Base-by-base conservation (phyloP, 2,797 vertebrate species). In the Synaphobranchus kaupii region DNA sequence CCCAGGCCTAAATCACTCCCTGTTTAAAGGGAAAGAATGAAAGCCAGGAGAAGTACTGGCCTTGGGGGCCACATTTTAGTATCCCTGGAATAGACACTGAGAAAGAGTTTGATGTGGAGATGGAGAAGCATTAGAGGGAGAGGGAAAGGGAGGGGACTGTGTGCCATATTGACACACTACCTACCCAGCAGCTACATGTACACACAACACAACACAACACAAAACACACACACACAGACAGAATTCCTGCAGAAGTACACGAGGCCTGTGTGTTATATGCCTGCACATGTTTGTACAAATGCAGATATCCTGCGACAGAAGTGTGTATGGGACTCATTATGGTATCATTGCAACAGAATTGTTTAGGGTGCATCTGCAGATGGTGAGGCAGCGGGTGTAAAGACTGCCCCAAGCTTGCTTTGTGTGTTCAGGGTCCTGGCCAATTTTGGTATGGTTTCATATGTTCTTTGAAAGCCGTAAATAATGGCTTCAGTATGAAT, bases 401-500 rank as follows among this genome's bases (percentile, higher is more conserved):
- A 20, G 48, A 9, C 76, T 56, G 20, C 48, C 7, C 25, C 12
- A 68, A 73, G 78, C 25, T 66, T 44, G 44, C 25, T 84, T 85
- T 84, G 54, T 66, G 83, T 84, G 86, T 20, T 86, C 22, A n/a
- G 25, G 39, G 31, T 56, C 86, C 34, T 71, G 60, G 56, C 47
- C 76, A 48, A 25, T 80, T 80, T 80, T 80, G 39, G 4, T 76
- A 76, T n/a, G 44, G 73, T 15, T 22, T 71, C 83, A 34, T 60
- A 56, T 80, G 34, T 85, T 54, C 34, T 80, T 83, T 31, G 39
- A 47, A 15, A 76, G n/a, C 68, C 81, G 78, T 73, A 80, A 34
- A 85, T 34, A 87, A 25, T 85, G 20, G 60, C n/a, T 81, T 60
- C 80, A 86, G 47, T 85, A 44, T 68, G 58, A 17, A 76, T n/a